A percentile compares a stretch with the other conserved stretches of the same genome.
These are phyloP conservation scores for Exocentrus adspersus DNA, from an alignment of 2,888 invertebrate species.

Conservation along the genomic window DNA sequence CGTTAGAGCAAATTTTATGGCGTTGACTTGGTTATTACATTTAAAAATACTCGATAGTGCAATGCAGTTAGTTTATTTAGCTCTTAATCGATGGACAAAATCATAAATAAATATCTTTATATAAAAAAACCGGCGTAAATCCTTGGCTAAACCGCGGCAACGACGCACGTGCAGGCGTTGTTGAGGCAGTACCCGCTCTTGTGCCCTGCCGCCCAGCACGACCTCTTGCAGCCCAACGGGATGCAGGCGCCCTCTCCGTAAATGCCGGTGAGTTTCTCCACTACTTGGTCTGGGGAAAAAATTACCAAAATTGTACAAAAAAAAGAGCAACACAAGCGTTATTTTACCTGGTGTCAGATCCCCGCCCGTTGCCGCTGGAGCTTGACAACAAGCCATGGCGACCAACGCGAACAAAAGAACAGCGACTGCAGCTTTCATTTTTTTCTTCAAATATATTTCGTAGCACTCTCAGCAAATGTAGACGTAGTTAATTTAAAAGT, in stretches of 20 bases:
- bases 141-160: too few species aligned
- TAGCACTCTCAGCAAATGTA: too few species aligned
- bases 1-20: too few species aligned
- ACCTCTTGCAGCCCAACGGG: conserved; percentile 5
- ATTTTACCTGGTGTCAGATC: conserved; percentile 22
- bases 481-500: background rate
- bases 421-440: conserved; percentile 12
- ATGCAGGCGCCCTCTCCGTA: conserved; percentile 8
- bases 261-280: conserved; percentile 6
- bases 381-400: conserved; percentile 13
- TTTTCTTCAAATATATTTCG: background rate
- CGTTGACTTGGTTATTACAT: too few species aligned
- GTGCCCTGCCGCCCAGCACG: conserved; percentile 15
- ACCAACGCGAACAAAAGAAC: conserved; percentile 11
- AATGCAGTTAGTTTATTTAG: too few species aligned
- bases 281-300: conserved; percentile 17
- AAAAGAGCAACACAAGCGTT: too few species aligned
- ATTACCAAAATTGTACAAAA: background rate
- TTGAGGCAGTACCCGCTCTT: conserved; percentile 19
- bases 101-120: too few species aligned
- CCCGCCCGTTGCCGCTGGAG: background rate
- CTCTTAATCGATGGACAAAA: too few species aligned
- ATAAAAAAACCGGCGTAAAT: too few species aligned
- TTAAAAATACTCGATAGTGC: too few species aligned
- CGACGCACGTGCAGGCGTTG: conserved; percentile 16